Base-by-base conservation (phyloP, 2,113 vertebrate species). In the Prunella himalayana region DNA sequence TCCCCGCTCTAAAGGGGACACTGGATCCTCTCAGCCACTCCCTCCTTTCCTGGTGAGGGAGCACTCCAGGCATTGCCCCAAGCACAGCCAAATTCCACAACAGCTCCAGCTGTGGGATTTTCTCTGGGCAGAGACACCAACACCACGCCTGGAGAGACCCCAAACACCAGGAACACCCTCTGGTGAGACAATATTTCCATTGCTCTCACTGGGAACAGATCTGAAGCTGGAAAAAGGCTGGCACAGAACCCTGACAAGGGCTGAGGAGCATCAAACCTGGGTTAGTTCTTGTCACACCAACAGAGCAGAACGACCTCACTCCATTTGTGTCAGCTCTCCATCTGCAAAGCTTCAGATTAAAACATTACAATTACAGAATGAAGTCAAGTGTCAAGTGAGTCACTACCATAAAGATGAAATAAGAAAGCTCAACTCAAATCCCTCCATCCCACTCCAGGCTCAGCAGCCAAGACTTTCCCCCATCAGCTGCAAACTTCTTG, bases 391-490 rank as follows among this genome's bases (percentile, higher is more conserved):
- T 91, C 92, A 88, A 93, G 64, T 86, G 82, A 97, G 82, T 92
- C 96, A 93, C 68, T 24, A 25, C 31, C 83, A 90, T 59, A 90
- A 91, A 94, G 68, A 83, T 73, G 59, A 90, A 93, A 88, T 83
- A 59, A 73, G 56, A 88, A 91, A 44, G 73, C 80, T 77, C 47
- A 1, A 2, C 64, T 90, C 68, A 3, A 88, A 77, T 71, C 71
- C 75, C 33, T 61, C 61, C 81, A 57, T 45, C 82, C 82, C 56
- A 45, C 53, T 53, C 54, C 86, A 56, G 54, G 24, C 11, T 91
- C 63, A 81, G 68, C 79, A 96, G 90, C 92, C 94, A 96, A 96
- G 79, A 88, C 56, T 82, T 86, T 79, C 77, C 47, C 63, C 68
- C 44, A 66, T 92, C 85, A 92, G 79, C 90, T 81, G 53, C 70